A percentile compares a stretch with the other conserved stretches of the same genome.
These are phyloP conservation scores for Megamerina dolium DNA, from an alignment of 2,888 invertebrate species.

Conservation along the genomic window DNA sequence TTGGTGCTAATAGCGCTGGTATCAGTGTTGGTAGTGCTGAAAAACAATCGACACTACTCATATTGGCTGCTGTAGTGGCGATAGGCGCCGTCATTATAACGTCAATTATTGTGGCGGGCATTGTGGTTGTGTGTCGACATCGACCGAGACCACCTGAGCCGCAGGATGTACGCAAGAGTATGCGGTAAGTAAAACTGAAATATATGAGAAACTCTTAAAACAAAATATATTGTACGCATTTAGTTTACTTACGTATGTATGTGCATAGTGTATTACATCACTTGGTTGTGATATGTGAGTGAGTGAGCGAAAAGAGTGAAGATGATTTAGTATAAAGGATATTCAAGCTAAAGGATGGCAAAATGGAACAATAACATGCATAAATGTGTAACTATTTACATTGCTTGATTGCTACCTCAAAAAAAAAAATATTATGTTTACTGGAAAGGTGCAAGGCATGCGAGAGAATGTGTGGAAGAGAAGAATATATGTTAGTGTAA, in stretches of 20 bases:
- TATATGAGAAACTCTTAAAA: neutral
- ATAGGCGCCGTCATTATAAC: conserved; percentile 50
- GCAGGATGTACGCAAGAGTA: conserved; percentile 50
- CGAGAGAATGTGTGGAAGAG: too few species aligned
- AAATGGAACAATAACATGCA: too few species aligned
- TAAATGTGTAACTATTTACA: too few species aligned
- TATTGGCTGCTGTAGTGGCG: conserved; percentile 49
- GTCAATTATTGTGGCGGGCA: conserved; percentile 51
- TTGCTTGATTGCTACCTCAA: too few species aligned
- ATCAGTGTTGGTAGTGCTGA: conserved; percentile 33
- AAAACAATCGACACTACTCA: conserved; percentile 48
- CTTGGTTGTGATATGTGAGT: neutral
- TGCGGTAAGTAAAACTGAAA: conserved; percentile 41
- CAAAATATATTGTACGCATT: neutral
- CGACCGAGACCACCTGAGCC: conserved; percentile 50
- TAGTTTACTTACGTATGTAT: too few species aligned
- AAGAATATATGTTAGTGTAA: too few species aligned
- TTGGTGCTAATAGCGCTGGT: conserved; percentile 19
- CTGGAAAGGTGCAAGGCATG: too few species aligned
- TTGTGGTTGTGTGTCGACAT: conserved; percentile 49
- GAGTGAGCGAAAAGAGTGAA: neutral
- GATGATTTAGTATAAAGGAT: too few species aligned
- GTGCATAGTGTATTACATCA: too few species aligned
- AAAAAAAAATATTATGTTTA: too few species aligned
- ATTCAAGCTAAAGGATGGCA: too few species aligned